Base-by-base conservation (phyloP, 2,888 invertebrate genomes). In the Hyalella azteca region DNA sequence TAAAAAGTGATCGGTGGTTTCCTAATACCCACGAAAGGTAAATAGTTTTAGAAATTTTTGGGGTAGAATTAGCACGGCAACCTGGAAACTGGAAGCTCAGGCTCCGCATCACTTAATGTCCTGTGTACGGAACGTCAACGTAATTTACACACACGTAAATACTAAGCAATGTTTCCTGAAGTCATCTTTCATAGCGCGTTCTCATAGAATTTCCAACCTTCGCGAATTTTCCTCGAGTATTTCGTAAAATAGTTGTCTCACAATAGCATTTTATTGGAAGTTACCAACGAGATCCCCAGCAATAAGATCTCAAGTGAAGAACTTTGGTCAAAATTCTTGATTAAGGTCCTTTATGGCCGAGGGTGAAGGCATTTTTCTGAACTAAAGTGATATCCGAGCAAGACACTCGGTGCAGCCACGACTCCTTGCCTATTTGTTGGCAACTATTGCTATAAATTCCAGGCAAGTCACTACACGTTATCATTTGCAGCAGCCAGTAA, bases 391-490 rank as follows among this genome's bases (percentile, higher is more conserved):
- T 66, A 66, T 66, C 66, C 66, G 36, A 66, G 36, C 36, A 15
- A 66, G 39, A 66, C 66, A 66, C 66, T 66, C 66, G 13, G 19
- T 36, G 66, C n/a, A 3, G 32, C 66, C 66, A 32, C 66, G 19
- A 39, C 66, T 39, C 36, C 36, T 36, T 66, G 36, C 36, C 66
- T 29, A 66, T 22, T 66, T 29, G 29, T 66, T 66, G 66, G 66
- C 66, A 66, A 66, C 66, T 66, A 66, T 39, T 66, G 66, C 66
- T 36, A 66, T 66, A 66, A 66, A 66, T 66, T 66, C 66, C 36
- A 36, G 66, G 36, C 66, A 29, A 66, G 66, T n/a, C 66, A 66
- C 29, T 66, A 66, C 36, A 66, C 66, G 66, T 66, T 66, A 66
- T 66, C 66, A 66, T 66, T 66, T 32, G 19, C 36, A 66, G 4